Conservation (phyloP, 2,113 vertebrate genomes). For the Gasterosteus nipponicus region DNA sequence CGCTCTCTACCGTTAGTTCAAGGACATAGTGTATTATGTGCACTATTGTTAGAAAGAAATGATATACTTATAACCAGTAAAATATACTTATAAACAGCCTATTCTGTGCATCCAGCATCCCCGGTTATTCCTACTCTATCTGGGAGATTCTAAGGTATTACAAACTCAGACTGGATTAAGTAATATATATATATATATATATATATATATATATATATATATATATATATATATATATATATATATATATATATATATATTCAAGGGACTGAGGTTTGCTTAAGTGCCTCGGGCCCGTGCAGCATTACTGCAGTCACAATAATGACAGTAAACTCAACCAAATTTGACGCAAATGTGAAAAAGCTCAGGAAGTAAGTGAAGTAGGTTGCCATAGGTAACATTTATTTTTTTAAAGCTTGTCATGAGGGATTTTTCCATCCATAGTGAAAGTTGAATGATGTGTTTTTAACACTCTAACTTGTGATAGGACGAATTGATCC, state of each 20-base stretch:
- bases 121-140: not conserved
- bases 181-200: not conserved
- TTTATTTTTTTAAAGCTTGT: not conserved
- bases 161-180: not conserved
- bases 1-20: not conserved
- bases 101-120: not conserved
- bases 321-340: not conserved
- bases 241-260: not conserved
- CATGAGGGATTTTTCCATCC: not conserved
- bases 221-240: too few species aligned
- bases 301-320: not conserved
- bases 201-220: too few species aligned
- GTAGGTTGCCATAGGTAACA: not conserved
- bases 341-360: not conserved
- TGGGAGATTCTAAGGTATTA: not conserved
- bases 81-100: too few species aligned
- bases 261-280: not conserved
- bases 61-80: too few species aligned
- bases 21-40: not conserved
- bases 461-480: too few species aligned
- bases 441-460: not conserved
- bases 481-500: too few species aligned
- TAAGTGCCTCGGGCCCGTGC: not conserved
- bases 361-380: not conserved
- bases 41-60: not conserved